Conservation (phyloP, 1,140 invertebrate genomes). For the Sminthurides bifidus region DNA sequence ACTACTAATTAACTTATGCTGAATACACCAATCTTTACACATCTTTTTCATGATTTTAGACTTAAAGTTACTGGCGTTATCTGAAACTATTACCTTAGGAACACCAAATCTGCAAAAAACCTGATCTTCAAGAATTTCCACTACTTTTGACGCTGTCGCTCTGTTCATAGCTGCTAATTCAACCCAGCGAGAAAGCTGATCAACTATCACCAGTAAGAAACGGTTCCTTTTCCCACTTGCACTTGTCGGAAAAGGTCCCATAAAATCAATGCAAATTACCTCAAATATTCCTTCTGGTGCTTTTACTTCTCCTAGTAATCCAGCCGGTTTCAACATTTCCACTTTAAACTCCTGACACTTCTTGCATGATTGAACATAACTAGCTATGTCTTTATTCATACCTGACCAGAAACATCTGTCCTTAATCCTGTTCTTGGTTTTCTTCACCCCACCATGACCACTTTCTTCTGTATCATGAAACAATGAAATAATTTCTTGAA, state of each 20-base stretch:
- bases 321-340: neutral
- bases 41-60: slow-evolving; percentile 9
- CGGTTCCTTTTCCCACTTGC: no score
- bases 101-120: slow-evolving; percentile 33
- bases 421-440: slow-evolving; percentile 12
- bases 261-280: slow-evolving; percentile 17
- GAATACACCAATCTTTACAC: slow-evolving; percentile 5
- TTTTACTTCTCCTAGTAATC: neutral
- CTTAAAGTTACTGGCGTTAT: slow-evolving; percentile 30
- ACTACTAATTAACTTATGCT: slow-evolving; percentile 27
- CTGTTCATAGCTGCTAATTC: slow-evolving; percentile 31
- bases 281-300: slow-evolving; percentile 12
- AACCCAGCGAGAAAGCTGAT: slow-evolving; percentile 34
- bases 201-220: slow-evolving; percentile 15
- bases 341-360: slow-evolving; percentile 8
- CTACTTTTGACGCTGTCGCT: slow-evolving; percentile 32
- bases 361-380: slow-evolving; percentile 12
- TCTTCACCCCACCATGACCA: slow-evolving; percentile 7
- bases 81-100: slow-evolving; percentile 33
- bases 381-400: slow-evolving; percentile 13
- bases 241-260: no score
- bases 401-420: slow-evolving; percentile 9
- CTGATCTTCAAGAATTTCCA: slow-evolving; percentile 29
- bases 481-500: neutral
- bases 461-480: slow-evolving; percentile 15